Evolutionary conservation across 2,888 invertebrate species (phyloP), one percentile per base, ranked within the genome.

Genomic region (Parthenolecanium corni): DNA sequence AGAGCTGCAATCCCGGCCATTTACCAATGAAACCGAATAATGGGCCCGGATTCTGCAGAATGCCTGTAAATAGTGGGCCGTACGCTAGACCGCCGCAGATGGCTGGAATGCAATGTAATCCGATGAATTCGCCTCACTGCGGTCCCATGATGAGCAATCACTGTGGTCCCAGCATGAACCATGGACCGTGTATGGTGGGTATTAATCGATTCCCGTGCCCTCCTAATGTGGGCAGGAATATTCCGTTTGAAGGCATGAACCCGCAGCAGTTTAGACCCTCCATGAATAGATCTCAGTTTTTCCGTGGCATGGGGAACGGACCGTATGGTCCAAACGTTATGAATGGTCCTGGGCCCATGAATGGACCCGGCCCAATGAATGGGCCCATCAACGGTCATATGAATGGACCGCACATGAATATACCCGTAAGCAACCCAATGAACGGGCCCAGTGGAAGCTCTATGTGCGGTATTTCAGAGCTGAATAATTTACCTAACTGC

Each of bases 261-360:
- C 61, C 49, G 11, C 38, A 38, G 38, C 61, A 61, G 20, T 61
- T 47, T 24, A 49, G 61, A 47, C 61, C 61, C 21, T 18, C 9
- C 23, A 61, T 61, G 61, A 61, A 61, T 36, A 47, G 61, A 61
- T 61, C 61, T 61, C 61, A 61, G 40, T 61, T 49, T 40, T 38
- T 51, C 12, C 47, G 61, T 31, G 49, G 21, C 23, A 61, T 61
- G 51, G 21, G 20, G 23, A 61, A 20, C 6, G 38, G 49, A 51
- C 61, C 31, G n/a, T 61, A 61, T 49, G 51, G 61, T 12, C 49
- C 49, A 9, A 38, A 38, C n/a, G 21, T 12, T 9, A 61, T 38
- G 38, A 61, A 36, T 49, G n/a, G n/a, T n/a, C n/a, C n/a, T n/a
- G 24, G 16, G 3, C 21, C 40, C 18, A 40, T 38, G 16, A 42